phyloP scores from a whole-genome alignment of 2,888 invertebrate species.

The Zygothrica quintamaculata region DNA sequence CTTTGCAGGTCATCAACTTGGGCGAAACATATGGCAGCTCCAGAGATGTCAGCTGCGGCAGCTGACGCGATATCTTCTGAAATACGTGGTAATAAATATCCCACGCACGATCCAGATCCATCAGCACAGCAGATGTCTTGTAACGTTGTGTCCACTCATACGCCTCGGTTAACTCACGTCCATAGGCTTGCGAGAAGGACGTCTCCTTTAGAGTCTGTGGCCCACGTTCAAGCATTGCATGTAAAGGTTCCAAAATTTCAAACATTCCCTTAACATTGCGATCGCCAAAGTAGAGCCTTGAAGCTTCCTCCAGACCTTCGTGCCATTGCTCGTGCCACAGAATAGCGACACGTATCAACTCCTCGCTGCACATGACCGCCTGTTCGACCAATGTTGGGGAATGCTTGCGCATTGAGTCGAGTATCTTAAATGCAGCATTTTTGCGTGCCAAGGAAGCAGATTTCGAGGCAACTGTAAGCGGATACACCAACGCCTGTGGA shows the following conservation, averaged over 20 bases:
- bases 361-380: slow-evolving; percentile 98
- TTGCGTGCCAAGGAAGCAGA: slow-evolving; percentile 93
- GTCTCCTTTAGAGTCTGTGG: slow-evolving; percentile 98
- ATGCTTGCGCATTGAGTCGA: slow-evolving; percentile 98
- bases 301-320: slow-evolving; percentile 98
- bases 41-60: slow-evolving; percentile 95
- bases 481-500: slow-evolving; percentile 98
- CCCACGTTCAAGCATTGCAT: slow-evolving; percentile 96
- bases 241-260: slow-evolving; percentile 96
- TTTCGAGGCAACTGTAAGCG: slow-evolving; percentile 98
- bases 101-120: slow-evolving; percentile 99
- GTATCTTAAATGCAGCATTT: slow-evolving; percentile 96
- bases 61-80: slow-evolving; percentile 96
- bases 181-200: slow-evolving; percentile 98
- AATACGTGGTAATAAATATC: slow-evolving; percentile 99
- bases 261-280: slow-evolving; percentile 98
- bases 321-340: slow-evolving; percentile 99
- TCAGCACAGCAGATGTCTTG: slow-evolving; percentile 92
- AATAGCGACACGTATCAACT: slow-evolving; percentile 98
- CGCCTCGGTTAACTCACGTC: slow-evolving; percentile 96
- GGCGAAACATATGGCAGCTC: slow-evolving; percentile 98
- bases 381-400: slow-evolving; percentile 96
- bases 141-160: slow-evolving; percentile 97
- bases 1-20: slow-evolving; percentile 93
- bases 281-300: slow-evolving; percentile 97